Evolutionary conservation across 2,797 vertebrate species (phyloP).

Genomic region (Esox masquinongy): DNA sequence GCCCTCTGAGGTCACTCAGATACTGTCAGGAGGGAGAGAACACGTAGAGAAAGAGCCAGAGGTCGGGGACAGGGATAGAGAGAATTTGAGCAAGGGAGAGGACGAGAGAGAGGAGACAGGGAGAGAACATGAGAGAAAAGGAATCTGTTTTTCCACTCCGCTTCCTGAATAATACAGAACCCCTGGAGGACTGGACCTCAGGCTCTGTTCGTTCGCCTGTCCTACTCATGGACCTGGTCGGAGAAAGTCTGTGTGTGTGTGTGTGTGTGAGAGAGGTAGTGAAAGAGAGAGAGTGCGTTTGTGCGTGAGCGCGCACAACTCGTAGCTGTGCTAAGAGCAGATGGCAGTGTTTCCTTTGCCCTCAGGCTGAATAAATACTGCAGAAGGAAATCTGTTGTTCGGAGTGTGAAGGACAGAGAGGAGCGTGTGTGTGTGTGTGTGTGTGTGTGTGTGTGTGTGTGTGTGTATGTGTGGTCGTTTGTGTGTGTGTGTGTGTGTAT

Average conservation of each 20-base stretch:
- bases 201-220: not conserved
- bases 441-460: not conserved
- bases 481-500: not conserved
- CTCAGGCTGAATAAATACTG: conserved; percentile 71
- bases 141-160: conserved; percentile 2
- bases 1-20: not conserved
- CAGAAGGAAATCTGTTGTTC: conserved; percentile 62
- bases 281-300: not conserved
- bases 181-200: not conserved
- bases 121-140: not conserved
- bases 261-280: conserved; percentile 28
- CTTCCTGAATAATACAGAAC: conserved; percentile 15
- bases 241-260: conserved; percentile 43
- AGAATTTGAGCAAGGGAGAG: not conserved
- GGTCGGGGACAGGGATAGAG: not conserved
- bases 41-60: not conserved
- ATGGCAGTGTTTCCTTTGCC: conserved; percentile 72
- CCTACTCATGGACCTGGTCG: not conserved
- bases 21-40: not conserved
- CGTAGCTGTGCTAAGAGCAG: conserved; percentile 60
- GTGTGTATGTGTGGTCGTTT: not conserved
- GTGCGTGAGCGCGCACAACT: conserved; percentile 16
- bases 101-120: not conserved
- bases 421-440: not conserved
- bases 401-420: conserved; percentile 54